Percentiles rank a stretch among this genome's conserved stretches.
These are phyloP conservation scores for Macrosiphum euphorbiae DNA, from an alignment of 2,888 invertebrate genomes.

Conservation along the genomic window DNA sequence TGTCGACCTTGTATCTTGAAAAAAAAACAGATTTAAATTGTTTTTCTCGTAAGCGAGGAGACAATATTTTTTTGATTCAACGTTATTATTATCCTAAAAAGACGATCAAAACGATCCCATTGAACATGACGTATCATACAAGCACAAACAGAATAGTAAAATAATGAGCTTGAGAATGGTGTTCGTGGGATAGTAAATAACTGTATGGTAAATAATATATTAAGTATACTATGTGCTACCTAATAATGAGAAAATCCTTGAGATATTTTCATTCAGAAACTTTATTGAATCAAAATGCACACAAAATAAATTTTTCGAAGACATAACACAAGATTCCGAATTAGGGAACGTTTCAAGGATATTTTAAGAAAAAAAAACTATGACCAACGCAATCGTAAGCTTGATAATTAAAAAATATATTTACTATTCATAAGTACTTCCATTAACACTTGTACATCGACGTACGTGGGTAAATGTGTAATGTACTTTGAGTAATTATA, in stretches of 20 bases:
- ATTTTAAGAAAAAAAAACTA: not conserved
- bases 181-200: constrained; percentile 39
- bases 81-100: not conserved
- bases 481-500: not conserved
- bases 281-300: constrained; percentile 32
- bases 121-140: not conserved
- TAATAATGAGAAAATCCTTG: constrained; percentile 51
- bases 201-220: not conserved
- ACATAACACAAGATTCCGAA: not conserved
- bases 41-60: not conserved
- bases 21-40: constrained; percentile 24
- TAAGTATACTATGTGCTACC: not conserved
- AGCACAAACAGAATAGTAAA: not conserved
- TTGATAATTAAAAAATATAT: not conserved
- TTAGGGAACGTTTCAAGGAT: constrained; percentile 37
- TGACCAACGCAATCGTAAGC: not conserved
- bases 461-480: not conserved
- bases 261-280: constrained; percentile 25
- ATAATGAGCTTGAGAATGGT: not conserved
- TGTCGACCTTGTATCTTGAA: constrained; percentile 58
- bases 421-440: not conserved
- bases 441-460: not conserved
- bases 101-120: not conserved
- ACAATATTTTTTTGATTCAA: not conserved
- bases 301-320: constrained; percentile 2